Evolutionary conservation across 1,140 invertebrate genomes (phyloP).

Genomic region (Physella acuta): DNA sequence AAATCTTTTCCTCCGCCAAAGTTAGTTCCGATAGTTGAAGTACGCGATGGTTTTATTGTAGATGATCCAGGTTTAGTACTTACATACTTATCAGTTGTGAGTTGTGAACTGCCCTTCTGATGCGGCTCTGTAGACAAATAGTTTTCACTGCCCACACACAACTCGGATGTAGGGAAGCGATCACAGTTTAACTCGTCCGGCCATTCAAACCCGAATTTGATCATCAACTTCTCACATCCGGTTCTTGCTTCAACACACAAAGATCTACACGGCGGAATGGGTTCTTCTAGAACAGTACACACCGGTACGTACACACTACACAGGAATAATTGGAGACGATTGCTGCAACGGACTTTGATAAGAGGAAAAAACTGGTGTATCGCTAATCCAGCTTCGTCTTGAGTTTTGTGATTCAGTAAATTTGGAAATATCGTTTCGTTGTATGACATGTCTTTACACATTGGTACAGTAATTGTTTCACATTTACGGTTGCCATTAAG

Average conservation of each 20-base stretch:
- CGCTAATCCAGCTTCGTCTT: slow-evolving; percentile 91
- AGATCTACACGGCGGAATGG: slow-evolving; percentile 87
- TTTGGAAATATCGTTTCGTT: slow-evolving; percentile 97
- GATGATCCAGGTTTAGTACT: too few relatives aligned
- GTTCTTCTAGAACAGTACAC: slow-evolving; percentile 78
- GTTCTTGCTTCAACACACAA: slow-evolving; percentile 48
- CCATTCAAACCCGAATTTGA: slow-evolving; percentile 89
- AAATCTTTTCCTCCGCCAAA: background rate
- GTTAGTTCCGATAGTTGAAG: background rate
- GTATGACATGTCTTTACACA: slow-evolving; percentile 90
- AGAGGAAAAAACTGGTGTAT: slow-evolving; percentile 90
- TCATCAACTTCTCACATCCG: slow-evolving; percentile 88
- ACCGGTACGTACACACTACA: slow-evolving; percentile 94
- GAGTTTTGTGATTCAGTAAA: slow-evolving; percentile 84
- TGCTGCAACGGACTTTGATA: slow-evolving; percentile 91
- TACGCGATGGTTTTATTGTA: too few relatives aligned
- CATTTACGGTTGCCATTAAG: slow-evolving; percentile 70
- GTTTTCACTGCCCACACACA: slow-evolving; percentile 75
- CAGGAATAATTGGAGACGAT: slow-evolving; percentile 92
- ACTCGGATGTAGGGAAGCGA: slow-evolving; percentile 78
- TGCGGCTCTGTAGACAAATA: too few relatives aligned
- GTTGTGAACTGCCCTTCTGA: too few relatives aligned
- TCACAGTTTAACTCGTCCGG: slow-evolving; percentile 88
- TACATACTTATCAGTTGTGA: too few relatives aligned
- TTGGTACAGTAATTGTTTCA: slow-evolving; percentile 86